Evolutionary conservation across 2,797 vertebrate genomes (phyloP), one percentile per base, ranked within the genome.

Genomic region (Hirundo rustica): DNA sequence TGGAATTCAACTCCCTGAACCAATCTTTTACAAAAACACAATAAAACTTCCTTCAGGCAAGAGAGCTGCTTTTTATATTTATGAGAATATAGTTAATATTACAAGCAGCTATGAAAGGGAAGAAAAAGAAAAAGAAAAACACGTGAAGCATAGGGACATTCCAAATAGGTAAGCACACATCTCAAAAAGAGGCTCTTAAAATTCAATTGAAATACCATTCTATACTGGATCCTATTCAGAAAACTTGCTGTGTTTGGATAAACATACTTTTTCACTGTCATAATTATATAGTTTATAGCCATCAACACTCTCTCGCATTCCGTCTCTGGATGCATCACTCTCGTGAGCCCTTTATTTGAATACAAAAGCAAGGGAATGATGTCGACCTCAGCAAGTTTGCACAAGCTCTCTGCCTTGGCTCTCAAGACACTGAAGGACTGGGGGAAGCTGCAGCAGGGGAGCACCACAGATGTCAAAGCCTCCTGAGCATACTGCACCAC

Each of bases 21-120:
- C 54, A 86, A 77, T 68, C 47, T 88, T 91, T 77, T 83, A 80
- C 57, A 83, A 93, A 93, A 84, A 74, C 66, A 94, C 83, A 81
- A 76, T 85, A 84, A 84, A 84, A 84, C n/a, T 79, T 91, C 64
- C 76, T 95, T 80, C 88, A 76, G 73, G 85, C 64, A 89, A 91
- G 48, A 77, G 9, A 84, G 48, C 2, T 78, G 4, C 1, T 55
- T 55, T 42, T 48, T 88, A 90, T 65, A 91, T 96, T 96, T 94
- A 95, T 95, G 84, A 92, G 55, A 26, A 42, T 61, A 66, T 44
- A 74, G 47, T 95, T 96, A 93, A 92, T 83, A 95, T 86, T 88
- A 93, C 45, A 95, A 94, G 51, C 53, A 90, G 25, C 60, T 75
- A 18, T 7, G 34, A 78, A 86, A 93, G 18, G 9, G 53, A 60